These are phyloP conservation scores for Phlogophora meticulosa DNA, from an alignment of 2,888 invertebrate species.

Conservation along the genomic window DNA sequence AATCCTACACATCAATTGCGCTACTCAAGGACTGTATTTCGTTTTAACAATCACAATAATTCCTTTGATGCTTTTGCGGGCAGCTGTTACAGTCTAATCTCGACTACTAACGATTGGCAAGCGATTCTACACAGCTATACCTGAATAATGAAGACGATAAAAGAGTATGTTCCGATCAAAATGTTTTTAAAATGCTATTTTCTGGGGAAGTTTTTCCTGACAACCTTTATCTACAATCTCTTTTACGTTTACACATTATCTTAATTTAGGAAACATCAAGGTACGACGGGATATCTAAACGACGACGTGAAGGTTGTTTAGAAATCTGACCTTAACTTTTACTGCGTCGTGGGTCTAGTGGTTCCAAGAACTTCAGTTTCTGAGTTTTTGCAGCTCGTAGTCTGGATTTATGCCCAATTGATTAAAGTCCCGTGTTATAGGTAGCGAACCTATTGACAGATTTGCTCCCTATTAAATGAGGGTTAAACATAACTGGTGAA, in stretches of 20 bases:
- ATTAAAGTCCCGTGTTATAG: too few relatives aligned
- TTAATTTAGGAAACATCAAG: constrained; percentile 21
- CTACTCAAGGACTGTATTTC: constrained; percentile 34
- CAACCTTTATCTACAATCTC: constrained; percentile 37
- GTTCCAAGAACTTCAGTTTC: too few relatives aligned
- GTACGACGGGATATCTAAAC: not conserved
- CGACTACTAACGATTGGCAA: constrained; percentile 66
- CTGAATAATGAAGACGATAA: constrained; percentile 70
- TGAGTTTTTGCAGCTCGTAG: too few relatives aligned
- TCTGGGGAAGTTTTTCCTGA: constrained; percentile 14
- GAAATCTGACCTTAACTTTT: not conserved
- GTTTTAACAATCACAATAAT: constrained; percentile 70
- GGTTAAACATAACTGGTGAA: too few relatives aligned
- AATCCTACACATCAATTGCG: constrained; percentile 30
- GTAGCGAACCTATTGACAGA: too few relatives aligned
- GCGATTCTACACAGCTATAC: constrained; percentile 62
- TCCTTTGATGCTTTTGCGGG: constrained; percentile 59
- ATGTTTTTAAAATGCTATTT: constrained; percentile 56
- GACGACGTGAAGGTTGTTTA: constrained; percentile 11
- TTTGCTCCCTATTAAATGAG: too few relatives aligned
- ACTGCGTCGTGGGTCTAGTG: too few relatives aligned
- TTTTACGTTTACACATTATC: constrained; percentile 42
- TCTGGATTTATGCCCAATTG: too few relatives aligned
- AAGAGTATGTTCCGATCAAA: constrained; percentile 58
- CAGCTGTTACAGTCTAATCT: constrained; percentile 72